These are phyloP conservation scores for Mythimna lalbum DNA, from an alignment of 2,888 invertebrate species.

Conservation along the genomic window DNA sequence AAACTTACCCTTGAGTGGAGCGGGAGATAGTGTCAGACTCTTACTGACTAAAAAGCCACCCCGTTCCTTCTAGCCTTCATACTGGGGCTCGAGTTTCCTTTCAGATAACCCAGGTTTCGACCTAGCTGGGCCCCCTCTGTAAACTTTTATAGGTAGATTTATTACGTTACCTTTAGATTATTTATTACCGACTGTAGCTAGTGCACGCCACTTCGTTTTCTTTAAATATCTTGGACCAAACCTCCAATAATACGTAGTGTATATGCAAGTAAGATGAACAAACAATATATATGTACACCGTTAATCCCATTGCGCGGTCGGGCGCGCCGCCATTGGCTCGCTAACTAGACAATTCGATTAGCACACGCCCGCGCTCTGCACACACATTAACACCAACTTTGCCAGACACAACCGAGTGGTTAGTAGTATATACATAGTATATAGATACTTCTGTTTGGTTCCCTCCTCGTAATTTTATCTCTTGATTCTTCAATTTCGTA, in stretches of 20 bases:
- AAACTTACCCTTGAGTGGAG: no score
- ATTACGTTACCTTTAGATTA: no score
- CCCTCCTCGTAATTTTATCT: neutral
- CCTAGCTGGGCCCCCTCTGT: no score
- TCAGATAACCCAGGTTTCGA: no score
- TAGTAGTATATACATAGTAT: neutral
- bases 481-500: no score
- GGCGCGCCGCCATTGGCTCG: conserved; percentile 61
- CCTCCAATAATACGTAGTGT: neutral
- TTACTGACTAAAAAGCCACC: no score
- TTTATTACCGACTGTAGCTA: no score
- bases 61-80: no score
- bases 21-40: no score
- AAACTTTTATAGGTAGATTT: no score
- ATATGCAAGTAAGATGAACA: conserved; percentile 35
- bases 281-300: conserved; percentile 29
- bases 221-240: neutral
- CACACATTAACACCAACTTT: conserved; percentile 57
- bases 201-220: no score
- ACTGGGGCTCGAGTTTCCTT: no score
- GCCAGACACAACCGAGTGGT: neutral
- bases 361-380: conserved; percentile 45
- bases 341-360: conserved; percentile 67
- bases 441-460: neutral
- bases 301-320: conserved; percentile 46